These are phyloP conservation scores for Lytechinus pictus DNA, from an alignment of 35 echinoderm and acorn worm species.

Conservation along the genomic window DNA sequence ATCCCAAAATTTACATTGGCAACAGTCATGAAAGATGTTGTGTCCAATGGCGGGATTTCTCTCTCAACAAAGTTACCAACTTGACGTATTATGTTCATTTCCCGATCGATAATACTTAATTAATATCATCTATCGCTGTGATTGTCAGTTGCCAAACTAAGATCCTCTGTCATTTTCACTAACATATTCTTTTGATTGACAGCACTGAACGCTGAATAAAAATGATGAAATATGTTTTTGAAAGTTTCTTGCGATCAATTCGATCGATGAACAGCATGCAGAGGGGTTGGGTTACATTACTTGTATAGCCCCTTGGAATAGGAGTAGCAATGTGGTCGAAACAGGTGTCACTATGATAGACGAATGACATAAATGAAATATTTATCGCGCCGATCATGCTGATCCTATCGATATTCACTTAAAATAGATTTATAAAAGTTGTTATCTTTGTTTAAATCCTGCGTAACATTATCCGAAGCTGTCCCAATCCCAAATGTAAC, in stretches of 20 bases:
- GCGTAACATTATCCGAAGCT: too few species aligned
- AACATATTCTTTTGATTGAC: neutral
- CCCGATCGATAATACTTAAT: neutral
- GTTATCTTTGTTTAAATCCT: too few species aligned
- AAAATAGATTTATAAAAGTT: too few species aligned
- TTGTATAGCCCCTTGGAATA: neutral
- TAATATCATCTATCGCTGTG: neutral
- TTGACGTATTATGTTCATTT: neutral
- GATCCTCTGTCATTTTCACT: neutral
- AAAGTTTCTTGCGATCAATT: neutral
- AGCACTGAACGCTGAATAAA: neutral
- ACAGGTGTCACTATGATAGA: neutral
- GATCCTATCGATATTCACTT: too few species aligned
- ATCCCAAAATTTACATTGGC: too few species aligned
- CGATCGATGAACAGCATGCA: neutral
- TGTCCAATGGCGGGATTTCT: neutral
- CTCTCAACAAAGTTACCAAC: neutral
- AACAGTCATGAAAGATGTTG: neutral
- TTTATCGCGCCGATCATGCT: too few species aligned
- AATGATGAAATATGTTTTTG: neutral
- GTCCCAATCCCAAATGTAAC: too few species aligned
- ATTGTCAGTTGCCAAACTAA: neutral
- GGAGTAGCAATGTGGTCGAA: neutral
- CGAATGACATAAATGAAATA: neutral
- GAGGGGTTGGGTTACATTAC: neutral